Conservation (phyloP, 2,113 vertebrate species). For the Vimba vimba region DNA sequence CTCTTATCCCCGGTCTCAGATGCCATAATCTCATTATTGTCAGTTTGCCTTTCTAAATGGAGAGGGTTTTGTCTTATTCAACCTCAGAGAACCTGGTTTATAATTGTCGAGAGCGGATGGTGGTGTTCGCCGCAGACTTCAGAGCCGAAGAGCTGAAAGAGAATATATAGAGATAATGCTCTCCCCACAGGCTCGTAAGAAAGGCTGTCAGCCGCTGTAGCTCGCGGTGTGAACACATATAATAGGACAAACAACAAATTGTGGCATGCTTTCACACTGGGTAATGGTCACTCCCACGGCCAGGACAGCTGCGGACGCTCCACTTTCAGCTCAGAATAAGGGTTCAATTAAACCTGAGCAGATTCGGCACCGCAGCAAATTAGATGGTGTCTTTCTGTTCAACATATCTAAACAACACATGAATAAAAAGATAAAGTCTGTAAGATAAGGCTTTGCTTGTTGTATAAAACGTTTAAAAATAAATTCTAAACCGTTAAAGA, state of each 20-base stretch:
- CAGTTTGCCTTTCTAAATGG: constrained; percentile 50
- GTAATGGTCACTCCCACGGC: constrained; percentile 42
- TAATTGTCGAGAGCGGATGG: constrained; percentile 25
- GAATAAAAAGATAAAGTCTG: neutral
- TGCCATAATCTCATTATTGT: constrained; percentile 56
- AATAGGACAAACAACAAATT: constrained; percentile 19
- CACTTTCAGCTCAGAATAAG: constrained; percentile 26
- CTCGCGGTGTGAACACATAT: constrained; percentile 33
- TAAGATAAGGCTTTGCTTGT: no score
- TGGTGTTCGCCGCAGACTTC: neutral
- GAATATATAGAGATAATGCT: constrained; percentile 38
- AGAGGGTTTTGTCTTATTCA: constrained; percentile 45
- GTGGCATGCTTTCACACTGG: constrained; percentile 12
- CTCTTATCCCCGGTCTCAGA: constrained; percentile 50
- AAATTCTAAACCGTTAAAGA: no score
- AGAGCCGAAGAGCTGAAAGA: neutral
- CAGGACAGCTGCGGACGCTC: constrained; percentile 27
- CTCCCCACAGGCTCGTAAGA: constrained; percentile 36
- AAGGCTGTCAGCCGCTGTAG: constrained; percentile 38
- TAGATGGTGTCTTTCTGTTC: neutral
- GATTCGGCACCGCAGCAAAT: neutral
- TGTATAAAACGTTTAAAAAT: no score
- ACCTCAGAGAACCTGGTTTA: constrained; percentile 39
- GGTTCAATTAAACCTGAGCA: constrained; percentile 24
- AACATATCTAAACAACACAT: neutral